Conservation (phyloP, 1,140 invertebrate species). For the Pomphorhynchus laevis region DNA sequence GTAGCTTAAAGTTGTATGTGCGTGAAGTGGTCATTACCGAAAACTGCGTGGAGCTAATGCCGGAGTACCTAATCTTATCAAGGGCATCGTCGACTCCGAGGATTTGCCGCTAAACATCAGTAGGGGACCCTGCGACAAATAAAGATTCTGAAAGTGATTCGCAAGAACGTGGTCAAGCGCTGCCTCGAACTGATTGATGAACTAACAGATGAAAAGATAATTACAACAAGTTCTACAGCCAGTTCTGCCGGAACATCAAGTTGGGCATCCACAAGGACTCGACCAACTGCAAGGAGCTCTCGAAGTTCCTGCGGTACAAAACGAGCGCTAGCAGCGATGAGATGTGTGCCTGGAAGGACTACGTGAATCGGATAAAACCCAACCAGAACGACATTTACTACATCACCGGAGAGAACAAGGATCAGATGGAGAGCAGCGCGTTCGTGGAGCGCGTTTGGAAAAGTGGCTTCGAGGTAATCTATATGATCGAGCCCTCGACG, state of each 20-base stretch:
- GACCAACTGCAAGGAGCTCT: constrained; percentile 57
- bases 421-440: constrained; percentile 70
- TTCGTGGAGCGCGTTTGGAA: constrained; percentile 88
- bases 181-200: constrained; percentile 79
- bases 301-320: constrained; percentile 56
- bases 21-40: constrained; percentile 93
- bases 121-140: constrained; percentile 94
- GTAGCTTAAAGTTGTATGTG: constrained; percentile 89
- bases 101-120: constrained; percentile 89
- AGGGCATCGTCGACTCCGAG: constrained; percentile 89
- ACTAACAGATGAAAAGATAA: constrained; percentile 72
- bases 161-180: constrained; percentile 93
- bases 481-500: constrained; percentile 94
- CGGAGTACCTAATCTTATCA: constrained; percentile 78
- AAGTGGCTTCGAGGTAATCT: constrained; percentile 74
- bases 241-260: constrained; percentile 87
- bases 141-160: constrained; percentile 81
- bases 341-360: constrained; percentile 55
- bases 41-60: constrained; percentile 87
- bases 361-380: constrained; percentile 81
- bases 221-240: constrained; percentile 92
- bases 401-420: constrained; percentile 74
- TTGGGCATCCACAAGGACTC: constrained; percentile 85
- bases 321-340: constrained; percentile 76
- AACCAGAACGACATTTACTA: constrained; percentile 90